A percentile compares a stretch with the other conserved stretches of the same genome.
Evolutionary conservation across 2,888 invertebrate genomes (phyloP).

Genomic region (Pachydiplax longipennis): DNA sequence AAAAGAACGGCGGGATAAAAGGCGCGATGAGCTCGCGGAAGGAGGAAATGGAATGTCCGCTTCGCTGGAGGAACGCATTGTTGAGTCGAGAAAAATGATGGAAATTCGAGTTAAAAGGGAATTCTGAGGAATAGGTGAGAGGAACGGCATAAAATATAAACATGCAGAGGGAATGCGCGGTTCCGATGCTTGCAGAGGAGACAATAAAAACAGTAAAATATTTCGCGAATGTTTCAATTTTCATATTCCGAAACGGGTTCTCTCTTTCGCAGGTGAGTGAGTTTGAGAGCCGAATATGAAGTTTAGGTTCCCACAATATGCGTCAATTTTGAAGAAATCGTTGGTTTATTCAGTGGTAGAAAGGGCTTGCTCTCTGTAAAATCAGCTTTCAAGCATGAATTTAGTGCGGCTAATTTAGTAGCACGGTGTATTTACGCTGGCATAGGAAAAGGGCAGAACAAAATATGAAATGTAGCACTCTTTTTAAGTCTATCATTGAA

Average conservation of each 20-base stretch:
- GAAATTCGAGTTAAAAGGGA: background rate
- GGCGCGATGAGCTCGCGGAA: background rate
- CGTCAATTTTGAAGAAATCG: background rate
- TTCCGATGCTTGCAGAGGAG: background rate
- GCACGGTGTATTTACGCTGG: too few species aligned
- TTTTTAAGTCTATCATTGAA: too few species aligned
- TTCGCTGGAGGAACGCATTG: background rate
- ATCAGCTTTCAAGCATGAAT: too few species aligned
- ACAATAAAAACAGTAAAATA: background rate
- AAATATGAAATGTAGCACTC: too few species aligned
- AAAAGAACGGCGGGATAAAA: background rate
- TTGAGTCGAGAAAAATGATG: background rate
- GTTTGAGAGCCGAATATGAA: background rate
- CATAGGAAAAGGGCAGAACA: too few species aligned
- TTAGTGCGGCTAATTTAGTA: too few species aligned
- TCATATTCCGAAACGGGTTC: background rate
- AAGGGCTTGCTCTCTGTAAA: too few species aligned
- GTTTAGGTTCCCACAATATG: background rate
- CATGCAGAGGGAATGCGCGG: background rate
- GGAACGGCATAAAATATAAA: background rate
- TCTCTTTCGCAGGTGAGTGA: background rate
- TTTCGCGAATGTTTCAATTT: background rate
- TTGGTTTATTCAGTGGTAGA: too few species aligned
- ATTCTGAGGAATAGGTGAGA: background rate
- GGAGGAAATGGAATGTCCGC: background rate